phyloP scores from a whole-genome alignment of 1,140 invertebrate species.

The Lithobius niger region DNA sequence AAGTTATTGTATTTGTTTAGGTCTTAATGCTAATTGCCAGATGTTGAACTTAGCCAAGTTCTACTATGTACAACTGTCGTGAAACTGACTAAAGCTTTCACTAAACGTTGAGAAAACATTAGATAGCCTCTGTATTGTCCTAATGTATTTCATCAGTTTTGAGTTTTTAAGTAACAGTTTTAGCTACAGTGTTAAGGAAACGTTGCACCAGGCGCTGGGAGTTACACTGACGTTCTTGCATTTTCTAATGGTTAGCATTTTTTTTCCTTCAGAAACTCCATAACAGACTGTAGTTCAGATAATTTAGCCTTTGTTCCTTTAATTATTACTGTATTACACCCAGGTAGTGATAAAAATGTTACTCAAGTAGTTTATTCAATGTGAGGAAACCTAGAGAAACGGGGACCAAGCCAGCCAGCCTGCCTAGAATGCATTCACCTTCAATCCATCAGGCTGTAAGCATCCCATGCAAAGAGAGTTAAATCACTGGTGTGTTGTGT shows the following conservation, averaged over 20 bases:
- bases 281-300: slow-evolving; percentile 1
- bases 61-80: neutral
- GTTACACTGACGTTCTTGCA: too few relatives aligned
- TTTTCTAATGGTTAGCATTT: neutral
- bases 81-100: neutral
- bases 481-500: neutral
- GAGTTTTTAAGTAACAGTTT: neutral
- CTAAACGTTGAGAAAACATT: neutral
- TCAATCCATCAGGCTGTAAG: neutral
- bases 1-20: too few relatives aligned
- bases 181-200: neutral
- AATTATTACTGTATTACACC: neutral
- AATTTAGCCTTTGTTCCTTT: neutral
- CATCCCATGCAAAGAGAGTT: neutral
- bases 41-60: too few relatives aligned
- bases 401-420: slow-evolving; percentile 3
- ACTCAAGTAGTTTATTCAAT: neutral
- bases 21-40: too few relatives aligned
- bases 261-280: neutral
- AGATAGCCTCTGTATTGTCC: slow-evolving; percentile 6
- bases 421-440: neutral
- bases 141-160: neutral
- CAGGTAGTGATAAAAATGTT: neutral
- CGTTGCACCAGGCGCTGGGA: neutral
- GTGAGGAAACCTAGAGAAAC: slow-evolving; percentile 3